These are phyloP conservation scores for Strigamia crassipes DNA, from an alignment of 2,888 invertebrate genomes.

Conservation along the genomic window DNA sequence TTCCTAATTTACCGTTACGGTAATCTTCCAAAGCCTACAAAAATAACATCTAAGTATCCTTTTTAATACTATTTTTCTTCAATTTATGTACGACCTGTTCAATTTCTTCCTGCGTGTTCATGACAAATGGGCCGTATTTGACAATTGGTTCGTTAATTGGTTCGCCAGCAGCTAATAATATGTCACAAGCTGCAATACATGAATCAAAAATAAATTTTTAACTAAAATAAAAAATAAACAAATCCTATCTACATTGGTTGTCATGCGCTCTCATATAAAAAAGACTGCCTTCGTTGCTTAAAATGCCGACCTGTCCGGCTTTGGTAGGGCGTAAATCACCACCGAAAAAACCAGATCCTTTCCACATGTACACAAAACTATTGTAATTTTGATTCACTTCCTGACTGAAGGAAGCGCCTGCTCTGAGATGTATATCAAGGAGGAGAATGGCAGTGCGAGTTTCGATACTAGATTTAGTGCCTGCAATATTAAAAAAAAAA, in stretches of 20 bases:
- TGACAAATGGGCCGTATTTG: conserved; percentile 55
- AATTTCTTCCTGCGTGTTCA: conserved; percentile 55
- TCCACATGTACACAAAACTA: conserved; percentile 54
- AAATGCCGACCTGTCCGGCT: conserved; percentile 53
- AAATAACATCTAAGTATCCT: background rate
- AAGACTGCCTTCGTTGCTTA: conserved; percentile 51
- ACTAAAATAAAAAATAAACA: conserved; percentile 12
- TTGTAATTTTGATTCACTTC: conserved; percentile 51
- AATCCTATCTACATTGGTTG: conserved; percentile 47
- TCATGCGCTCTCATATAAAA: conserved; percentile 52
- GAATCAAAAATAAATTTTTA: conserved; percentile 18
- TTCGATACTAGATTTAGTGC: conserved; percentile 52
- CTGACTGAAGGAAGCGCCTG: conserved; percentile 52
- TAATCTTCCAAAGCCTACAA: conserved; percentile 54
- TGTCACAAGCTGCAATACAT: conserved; percentile 52
- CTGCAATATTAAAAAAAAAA: conserved; percentile 48
- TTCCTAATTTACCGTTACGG: conserved; percentile 53
- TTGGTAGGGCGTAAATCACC: conserved; percentile 49
- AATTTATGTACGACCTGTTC: conserved; percentile 53
- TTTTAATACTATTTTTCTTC: background rate
- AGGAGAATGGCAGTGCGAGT: conserved; percentile 53
- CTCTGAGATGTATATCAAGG: conserved; percentile 53
- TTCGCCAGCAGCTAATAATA: conserved; percentile 54
- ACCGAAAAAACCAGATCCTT: conserved; percentile 53
- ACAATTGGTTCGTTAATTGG: conserved; percentile 55